Base-by-base conservation (phyloP, 2,888 invertebrate species). In the Lepidocyrtoides sp. region DNA sequence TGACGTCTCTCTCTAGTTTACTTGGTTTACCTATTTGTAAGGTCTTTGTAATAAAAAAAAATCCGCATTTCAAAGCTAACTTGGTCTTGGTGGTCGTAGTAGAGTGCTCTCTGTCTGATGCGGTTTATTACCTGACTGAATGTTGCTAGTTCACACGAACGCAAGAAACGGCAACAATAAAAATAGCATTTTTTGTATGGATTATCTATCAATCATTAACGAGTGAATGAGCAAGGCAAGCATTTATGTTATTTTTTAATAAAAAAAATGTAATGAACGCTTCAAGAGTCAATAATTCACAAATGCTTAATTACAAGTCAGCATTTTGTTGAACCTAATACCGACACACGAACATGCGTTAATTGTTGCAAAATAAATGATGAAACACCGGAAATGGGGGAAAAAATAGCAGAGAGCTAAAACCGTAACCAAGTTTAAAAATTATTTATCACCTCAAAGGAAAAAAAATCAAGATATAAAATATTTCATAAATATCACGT, bases 11-110 rank as follows among this genome's bases (percentile, higher is more conserved):
- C 26, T 23, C 26, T 60, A 12, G 69, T 72, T 20, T 72, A n/a
- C 20, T 44, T 72, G 72, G 44, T 72, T 72, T 72, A 72, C 72
- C 44, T 72, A 17, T 72, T n/a, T n/a, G n/a, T n/a, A n/a, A n/a
- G n/a, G n/a, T n/a, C n/a, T n/a, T n/a, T n/a, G n/a, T n/a, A n/a
- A n/a, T n/a, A n/a, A n/a, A n/a, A n/a, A n/a, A n/a, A n/a, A n/a
- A n/a, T 63, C 3, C n/a, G 2, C 20, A 57, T 10, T 57, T 20
- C 7, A 69, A 14, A 69, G 69, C 29, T 23, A 36, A 69, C 36
- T 69, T 69, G 36, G 63, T 36, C 41, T 41, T 72, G 72, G 44
- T 72, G 72, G 44, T 72, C 12, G 41, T 44, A 4, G 29, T 29
- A 26, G 26, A 26, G 3, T 2, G 0, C 29, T 8, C 2, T 20